Conservation (phyloP, 2,113 vertebrate genomes). For the Opisthocomus hoazin region DNA sequence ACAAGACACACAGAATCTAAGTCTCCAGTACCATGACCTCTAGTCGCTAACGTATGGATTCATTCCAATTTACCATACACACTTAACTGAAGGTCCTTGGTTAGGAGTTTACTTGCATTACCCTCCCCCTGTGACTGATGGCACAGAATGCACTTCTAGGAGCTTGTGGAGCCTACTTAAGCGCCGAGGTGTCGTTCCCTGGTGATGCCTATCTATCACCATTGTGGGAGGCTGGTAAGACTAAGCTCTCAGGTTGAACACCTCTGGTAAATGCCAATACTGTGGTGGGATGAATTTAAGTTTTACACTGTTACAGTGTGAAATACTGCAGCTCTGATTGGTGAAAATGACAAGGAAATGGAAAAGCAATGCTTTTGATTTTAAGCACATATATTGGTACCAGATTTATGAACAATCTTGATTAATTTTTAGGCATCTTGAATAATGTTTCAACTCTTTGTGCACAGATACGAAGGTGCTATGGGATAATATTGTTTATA, state of each 20-base stretch:
- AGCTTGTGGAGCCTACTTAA: neutral
- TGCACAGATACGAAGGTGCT: conserved; percentile 73
- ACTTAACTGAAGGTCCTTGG: neutral
- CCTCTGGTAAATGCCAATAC: neutral
- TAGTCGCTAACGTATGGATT: neutral
- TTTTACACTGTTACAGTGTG: neutral
- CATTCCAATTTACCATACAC: neutral
- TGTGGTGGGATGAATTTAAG: neutral
- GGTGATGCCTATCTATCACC: neutral
- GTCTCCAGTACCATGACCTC: neutral
- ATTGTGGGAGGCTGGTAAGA: neutral
- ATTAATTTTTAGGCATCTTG: neutral
- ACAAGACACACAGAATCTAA: neutral
- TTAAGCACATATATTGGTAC: neutral
- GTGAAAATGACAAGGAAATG: neutral
- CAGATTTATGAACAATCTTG: neutral
- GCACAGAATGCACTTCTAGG: neutral
- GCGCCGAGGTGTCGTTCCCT: neutral
- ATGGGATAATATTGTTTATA: conserved; percentile 80
- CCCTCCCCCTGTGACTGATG: neutral
- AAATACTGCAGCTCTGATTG: neutral
- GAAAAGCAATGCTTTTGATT: neutral
- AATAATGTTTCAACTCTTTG: neutral
- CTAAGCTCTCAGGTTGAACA: neutral
- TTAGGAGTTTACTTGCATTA: neutral